These are phyloP conservation scores for Vanacampus margaritifer DNA, from an alignment of 2,113 vertebrate species.

Conservation along the genomic window DNA sequence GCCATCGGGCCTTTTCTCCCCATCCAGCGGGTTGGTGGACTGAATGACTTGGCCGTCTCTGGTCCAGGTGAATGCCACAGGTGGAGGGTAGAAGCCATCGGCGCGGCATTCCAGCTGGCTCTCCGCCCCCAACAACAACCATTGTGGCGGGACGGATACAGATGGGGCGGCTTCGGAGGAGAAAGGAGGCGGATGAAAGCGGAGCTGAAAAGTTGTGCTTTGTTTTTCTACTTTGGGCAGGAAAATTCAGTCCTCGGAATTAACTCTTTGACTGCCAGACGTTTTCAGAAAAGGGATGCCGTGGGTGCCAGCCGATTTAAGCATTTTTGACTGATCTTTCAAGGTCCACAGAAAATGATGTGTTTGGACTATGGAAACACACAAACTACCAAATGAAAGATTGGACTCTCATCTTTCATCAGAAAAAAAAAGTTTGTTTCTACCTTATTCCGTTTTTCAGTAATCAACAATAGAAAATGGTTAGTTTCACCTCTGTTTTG, in stretches of 20 bases:
- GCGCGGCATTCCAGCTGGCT: slow-evolving; percentile 61
- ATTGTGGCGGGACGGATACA: slow-evolving; percentile 52
- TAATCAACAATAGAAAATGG: too few relatives aligned
- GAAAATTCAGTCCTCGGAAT: background rate
- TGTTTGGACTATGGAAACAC: too few relatives aligned
- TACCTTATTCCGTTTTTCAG: too few relatives aligned
- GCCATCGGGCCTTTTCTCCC: slow-evolving; percentile 46
- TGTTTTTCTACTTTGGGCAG: background rate
- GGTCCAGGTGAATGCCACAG: slow-evolving; percentile 70
- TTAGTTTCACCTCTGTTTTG: too few relatives aligned
- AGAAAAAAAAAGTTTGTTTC: too few relatives aligned
- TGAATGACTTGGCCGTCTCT: slow-evolving; percentile 48
- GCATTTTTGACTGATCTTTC: too few relatives aligned
- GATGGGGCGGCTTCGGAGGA: slow-evolving; percentile 46
- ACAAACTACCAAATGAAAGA: too few relatives aligned
- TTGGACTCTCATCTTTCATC: too few relatives aligned
- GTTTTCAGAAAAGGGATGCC: too few relatives aligned
- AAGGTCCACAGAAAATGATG: too few relatives aligned
- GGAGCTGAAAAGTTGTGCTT: background rate
- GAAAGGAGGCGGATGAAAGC: background rate
- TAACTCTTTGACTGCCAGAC: too few relatives aligned
- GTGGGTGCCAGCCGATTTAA: too few relatives aligned
- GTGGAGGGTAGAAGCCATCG: slow-evolving; percentile 63
- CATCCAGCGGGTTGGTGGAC: slow-evolving; percentile 25
- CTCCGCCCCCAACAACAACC: slow-evolving; percentile 56